Evolutionary conservation across 2,113 vertebrate genomes (phyloP).

Genomic region (Nematolebias whitei): DNA sequence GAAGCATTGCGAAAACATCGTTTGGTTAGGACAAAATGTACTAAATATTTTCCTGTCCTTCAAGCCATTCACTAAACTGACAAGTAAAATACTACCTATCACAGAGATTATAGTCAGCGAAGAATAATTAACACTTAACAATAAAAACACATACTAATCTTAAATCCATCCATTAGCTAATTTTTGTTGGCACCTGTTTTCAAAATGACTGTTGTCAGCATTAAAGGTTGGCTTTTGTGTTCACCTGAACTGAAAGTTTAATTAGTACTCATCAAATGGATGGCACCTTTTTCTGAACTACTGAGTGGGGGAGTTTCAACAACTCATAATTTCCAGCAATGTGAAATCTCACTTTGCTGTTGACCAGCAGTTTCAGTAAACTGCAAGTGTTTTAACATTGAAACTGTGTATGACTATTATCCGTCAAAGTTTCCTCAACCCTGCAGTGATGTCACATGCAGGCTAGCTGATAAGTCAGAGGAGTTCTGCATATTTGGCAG

Average conservation of each 20-base stretch:
- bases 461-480: background rate
- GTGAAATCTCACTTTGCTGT: conserved; percentile 5
- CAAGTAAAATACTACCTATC: background rate
- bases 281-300: conserved; percentile 3
- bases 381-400: conserved; percentile 19
- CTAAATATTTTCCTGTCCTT: background rate
- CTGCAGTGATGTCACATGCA: conserved; percentile 19
- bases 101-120: conserved; percentile 16
- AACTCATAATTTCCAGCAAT: background rate
- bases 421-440: conserved; percentile 28
- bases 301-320: background rate
- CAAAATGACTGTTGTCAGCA: background rate
- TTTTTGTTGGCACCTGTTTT: conserved; percentile 13
- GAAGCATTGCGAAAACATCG: background rate
- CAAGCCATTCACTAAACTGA: background rate
- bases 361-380: conserved; percentile 12
- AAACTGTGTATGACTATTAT: conserved; percentile 14
- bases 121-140: conserved; percentile 16
- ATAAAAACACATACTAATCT: conserved; percentile 12
- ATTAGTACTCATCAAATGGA: background rate
- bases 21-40: background rate
- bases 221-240: background rate
- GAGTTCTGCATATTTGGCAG: conserved; percentile 14
- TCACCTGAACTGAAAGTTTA: background rate
- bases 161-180: conserved; percentile 28